phyloP scores from a whole-genome alignment of 2,888 invertebrate species.

The Mimas tiliae region DNA sequence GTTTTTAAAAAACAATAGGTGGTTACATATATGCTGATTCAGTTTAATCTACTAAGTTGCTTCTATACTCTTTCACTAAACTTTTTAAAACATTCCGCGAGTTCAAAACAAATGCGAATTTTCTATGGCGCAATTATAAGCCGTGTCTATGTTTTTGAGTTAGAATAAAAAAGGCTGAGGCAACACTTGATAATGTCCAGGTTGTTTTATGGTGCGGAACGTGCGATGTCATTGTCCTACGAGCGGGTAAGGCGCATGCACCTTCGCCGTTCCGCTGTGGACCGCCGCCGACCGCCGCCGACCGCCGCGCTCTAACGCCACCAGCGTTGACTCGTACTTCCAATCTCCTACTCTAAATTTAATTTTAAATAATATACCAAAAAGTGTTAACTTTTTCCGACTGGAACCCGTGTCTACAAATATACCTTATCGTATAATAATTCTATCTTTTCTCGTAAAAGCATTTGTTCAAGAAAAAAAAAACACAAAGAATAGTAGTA shows the following conservation, averaged over 20 bases:
- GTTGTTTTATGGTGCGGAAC: slow-evolving; percentile 82
- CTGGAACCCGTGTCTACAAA: no score
- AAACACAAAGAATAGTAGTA: slow-evolving; percentile 31
- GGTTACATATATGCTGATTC: no score
- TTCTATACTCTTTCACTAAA: slow-evolving; percentile 27
- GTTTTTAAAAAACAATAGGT: slow-evolving; percentile 8
- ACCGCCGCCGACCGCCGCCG: slow-evolving; percentile 43
- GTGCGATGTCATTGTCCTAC: slow-evolving; percentile 82
- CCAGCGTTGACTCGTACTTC: slow-evolving; percentile 34
- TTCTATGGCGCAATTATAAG: slow-evolving; percentile 68
- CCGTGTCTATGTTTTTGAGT: slow-evolving; percentile 62
- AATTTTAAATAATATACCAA: not conserved
- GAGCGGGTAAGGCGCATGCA: slow-evolving; percentile 63
- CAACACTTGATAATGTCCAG: slow-evolving; percentile 73
- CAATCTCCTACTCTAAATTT: not conserved
- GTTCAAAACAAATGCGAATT: slow-evolving; percentile 57
- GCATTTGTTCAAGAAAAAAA: slow-evolving; percentile 24
- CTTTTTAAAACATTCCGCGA: slow-evolving; percentile 52
- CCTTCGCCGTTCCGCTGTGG: slow-evolving; percentile 44
- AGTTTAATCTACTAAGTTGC: no score
- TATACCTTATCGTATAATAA: no score
- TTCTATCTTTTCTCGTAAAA: not conserved
- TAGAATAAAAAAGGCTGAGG: slow-evolving; percentile 60
- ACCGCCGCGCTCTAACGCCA: slow-evolving; percentile 45
- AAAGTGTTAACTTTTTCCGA: not conserved